Percentiles rank a stretch among this genome's conserved stretches.
Evolutionary conservation across 2,797 vertebrate species (phyloP).

Genomic region (Sebastolobus altivelis): DNA sequence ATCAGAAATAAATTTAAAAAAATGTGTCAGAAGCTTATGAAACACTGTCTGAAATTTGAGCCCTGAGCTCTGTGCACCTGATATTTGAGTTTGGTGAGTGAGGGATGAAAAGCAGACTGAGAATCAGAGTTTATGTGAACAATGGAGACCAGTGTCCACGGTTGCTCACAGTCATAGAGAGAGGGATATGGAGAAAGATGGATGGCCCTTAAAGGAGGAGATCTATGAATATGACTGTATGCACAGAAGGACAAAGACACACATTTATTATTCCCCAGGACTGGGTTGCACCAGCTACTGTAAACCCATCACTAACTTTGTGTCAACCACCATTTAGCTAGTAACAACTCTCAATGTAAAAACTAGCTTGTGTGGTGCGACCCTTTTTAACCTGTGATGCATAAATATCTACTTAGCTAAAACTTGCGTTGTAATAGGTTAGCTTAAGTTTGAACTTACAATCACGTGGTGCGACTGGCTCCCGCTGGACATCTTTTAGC

Average conservation of each 20-base stretch:
- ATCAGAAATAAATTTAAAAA: not conserved
- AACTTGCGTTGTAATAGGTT: not conserved
- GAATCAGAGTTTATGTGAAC: conserved; percentile 31
- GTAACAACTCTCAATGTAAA: not conserved
- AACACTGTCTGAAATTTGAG: conserved; percentile 38
- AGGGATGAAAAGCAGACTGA: conserved; percentile 36
- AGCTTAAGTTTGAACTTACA: not conserved
- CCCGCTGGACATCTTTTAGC: not conserved
- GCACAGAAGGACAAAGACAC: not conserved
- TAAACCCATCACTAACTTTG: not conserved
- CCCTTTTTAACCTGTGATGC: no score
- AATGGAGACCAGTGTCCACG: conserved; percentile 44
- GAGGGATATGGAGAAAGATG: conserved; percentile 6
- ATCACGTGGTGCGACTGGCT: not conserved
- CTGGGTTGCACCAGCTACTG: not conserved
- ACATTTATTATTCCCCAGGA: not conserved
- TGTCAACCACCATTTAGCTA: not conserved
- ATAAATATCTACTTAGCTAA: not conserved
- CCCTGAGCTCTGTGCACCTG: conserved; percentile 11
- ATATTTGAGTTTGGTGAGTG: conserved; percentile 57
- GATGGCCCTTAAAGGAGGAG: conserved; percentile 1
- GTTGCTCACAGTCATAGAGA: not conserved
- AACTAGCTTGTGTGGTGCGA: not conserved
- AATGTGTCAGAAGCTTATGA: not conserved
- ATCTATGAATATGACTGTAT: conserved; percentile 10